These are phyloP conservation scores for Atta texana DNA, from an alignment of 1,140 invertebrate species.

Conservation along the genomic window DNA sequence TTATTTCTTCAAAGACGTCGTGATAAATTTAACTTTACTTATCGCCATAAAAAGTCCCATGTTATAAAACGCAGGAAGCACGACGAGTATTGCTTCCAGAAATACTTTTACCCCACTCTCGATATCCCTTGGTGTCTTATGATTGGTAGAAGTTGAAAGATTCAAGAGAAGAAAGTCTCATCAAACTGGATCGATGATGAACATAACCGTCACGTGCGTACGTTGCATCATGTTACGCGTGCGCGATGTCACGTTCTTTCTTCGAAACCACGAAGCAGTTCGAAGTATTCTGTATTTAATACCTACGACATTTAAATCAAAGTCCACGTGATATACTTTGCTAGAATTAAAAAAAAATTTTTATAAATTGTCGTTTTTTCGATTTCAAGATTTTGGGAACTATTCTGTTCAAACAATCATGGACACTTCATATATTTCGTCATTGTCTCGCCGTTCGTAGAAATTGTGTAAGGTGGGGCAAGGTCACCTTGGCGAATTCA, in stretches of 20 bases:
- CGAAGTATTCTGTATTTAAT: background rate
- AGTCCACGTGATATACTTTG: background rate
- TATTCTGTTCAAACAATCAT: background rate
- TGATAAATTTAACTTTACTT: constrained; percentile 21
- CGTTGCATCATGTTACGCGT: constrained; percentile 71
- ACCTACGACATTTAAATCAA: background rate
- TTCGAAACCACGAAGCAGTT: constrained; percentile 26
- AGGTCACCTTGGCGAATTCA: constrained; percentile 83
- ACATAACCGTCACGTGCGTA: constrained; percentile 11
- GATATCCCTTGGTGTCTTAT: background rate
- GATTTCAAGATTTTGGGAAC: background rate
- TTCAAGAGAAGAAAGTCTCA: background rate
- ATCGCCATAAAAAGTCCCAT: background rate
- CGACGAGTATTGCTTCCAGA: constrained; percentile 26
- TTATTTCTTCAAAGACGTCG: background rate
- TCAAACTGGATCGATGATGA: constrained; percentile 59
- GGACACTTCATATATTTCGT: background rate
- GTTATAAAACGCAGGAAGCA: constrained; percentile 11
- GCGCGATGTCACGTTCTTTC: constrained; percentile 53
- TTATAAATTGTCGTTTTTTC: background rate
- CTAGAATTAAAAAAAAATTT: background rate
- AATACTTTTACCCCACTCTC: constrained; percentile 43
- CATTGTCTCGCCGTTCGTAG: constrained; percentile 62
- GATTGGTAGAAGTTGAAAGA: background rate
- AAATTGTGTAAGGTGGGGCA: constrained; percentile 80